These are phyloP conservation scores for Hipposideros armiger DNA, from an alignment of 2,113 vertebrate genomes.

Conservation along the genomic window DNA sequence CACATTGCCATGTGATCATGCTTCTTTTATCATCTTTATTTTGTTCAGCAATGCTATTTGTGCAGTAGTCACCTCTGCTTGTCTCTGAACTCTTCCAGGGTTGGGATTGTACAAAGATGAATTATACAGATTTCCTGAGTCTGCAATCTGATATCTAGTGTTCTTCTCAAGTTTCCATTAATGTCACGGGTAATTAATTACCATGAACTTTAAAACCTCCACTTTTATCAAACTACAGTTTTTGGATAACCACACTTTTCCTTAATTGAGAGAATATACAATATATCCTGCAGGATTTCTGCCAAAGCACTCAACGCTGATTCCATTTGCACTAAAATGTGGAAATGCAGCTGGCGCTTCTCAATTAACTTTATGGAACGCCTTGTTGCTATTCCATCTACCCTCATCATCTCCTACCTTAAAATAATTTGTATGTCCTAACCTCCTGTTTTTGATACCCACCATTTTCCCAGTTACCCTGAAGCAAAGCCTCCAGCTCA, in stretches of 20 bases:
- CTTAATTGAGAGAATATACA: background rate
- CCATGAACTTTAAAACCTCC: background rate
- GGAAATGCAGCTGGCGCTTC: background rate
- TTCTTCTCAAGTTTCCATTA: slow-evolving; percentile 23
- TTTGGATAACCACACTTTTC: background rate
- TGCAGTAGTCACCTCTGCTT: background rate
- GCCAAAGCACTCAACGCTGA: background rate
- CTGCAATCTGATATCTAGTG: background rate
- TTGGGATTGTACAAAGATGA: background rate
- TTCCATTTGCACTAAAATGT: background rate
- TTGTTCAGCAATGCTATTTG: background rate
- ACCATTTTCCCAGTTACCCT: background rate
- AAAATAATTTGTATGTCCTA: background rate
- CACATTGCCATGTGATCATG: background rate
- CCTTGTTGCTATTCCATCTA: background rate
- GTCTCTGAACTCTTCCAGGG: background rate
- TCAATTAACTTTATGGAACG: background rate
- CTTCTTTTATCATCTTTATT: background rate
- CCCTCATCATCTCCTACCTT: background rate
- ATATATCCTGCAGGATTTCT: background rate
- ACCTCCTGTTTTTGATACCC: background rate
- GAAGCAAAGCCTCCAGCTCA: background rate
- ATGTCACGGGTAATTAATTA: slow-evolving; percentile 7
- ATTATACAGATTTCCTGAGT: background rate
- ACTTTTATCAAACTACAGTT: slow-evolving; percentile 5